A percentile compares a stretch with the other conserved stretches of the same genome.
phyloP scores from a whole-genome alignment of 1,140 invertebrate genomes.

The Meloidogyne exigua region DNA sequence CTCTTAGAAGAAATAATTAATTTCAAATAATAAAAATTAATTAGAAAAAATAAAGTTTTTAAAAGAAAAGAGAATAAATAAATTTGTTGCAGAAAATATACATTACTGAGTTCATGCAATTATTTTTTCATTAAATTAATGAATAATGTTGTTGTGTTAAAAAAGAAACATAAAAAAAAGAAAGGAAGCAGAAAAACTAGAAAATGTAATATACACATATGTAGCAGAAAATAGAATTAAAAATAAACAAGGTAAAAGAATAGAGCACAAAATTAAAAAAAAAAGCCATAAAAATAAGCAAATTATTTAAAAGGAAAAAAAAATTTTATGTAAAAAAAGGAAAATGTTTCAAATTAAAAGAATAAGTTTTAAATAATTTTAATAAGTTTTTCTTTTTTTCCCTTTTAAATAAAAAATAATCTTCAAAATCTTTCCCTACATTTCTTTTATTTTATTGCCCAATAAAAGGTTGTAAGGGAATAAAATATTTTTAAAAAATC shows the following conservation, averaged over 20 bases:
- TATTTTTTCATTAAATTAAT: not conserved
- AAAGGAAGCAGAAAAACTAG: too few relatives aligned
- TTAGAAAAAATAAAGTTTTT: not conserved
- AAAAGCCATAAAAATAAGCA: not conserved
- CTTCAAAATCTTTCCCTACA: not conserved
- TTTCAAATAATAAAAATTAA: not conserved
- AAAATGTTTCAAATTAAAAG: not conserved
- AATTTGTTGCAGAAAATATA: not conserved
- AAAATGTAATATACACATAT: too few relatives aligned
- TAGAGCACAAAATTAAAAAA: not conserved
- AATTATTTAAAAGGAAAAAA: not conserved
- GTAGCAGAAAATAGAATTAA: not conserved
- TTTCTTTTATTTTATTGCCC: not conserved
- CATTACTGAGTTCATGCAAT: not conserved
- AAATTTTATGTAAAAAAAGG: not conserved
- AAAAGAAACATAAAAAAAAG: not conserved
- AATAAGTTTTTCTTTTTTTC: not conserved
- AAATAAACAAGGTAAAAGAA: constrained; percentile 4
- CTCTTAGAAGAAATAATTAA: too few relatives aligned
- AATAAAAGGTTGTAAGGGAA: not conserved
- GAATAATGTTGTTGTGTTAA: not conserved
- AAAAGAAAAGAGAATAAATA: not conserved
- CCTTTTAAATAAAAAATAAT: not conserved
- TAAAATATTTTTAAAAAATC: not conserved
- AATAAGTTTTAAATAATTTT: not conserved